A percentile compares a stretch with the other conserved stretches of the same genome.
Conservation (phyloP, 53 echinoderm and acorn worm species). For the Glandiceps talaboti region DNA sequence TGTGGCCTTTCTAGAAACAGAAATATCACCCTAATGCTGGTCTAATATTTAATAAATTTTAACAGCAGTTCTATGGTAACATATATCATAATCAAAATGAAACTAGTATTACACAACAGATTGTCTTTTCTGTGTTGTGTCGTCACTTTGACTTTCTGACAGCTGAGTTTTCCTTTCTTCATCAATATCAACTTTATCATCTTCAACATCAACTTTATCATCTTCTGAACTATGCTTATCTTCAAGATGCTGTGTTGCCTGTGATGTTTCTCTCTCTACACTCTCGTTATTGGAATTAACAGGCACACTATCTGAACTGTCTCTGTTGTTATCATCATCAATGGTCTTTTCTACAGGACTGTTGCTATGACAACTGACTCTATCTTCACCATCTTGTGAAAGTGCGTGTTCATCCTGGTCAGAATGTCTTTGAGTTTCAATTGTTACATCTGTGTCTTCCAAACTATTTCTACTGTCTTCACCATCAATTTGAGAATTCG, state of each 20-base stretch:
- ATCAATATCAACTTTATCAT: neutral
- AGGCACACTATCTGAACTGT: neutral
- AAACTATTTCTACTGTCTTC: neutral
- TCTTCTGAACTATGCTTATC: neutral
- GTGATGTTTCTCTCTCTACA: neutral
- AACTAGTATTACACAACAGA: no score
- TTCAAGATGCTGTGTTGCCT: neutral
- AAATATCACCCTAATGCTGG: no score
- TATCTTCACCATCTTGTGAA: neutral
- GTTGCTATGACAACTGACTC: no score
- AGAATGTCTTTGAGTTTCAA: neutral
- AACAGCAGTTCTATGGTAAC: no score
- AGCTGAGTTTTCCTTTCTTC: neutral
- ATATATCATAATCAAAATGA: no score
- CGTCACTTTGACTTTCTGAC: neutral
- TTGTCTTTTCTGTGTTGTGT: neutral
- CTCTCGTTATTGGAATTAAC: neutral
- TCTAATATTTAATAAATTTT: no score
- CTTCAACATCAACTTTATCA: neutral
- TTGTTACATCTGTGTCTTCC: neutral
- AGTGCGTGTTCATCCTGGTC: neutral
- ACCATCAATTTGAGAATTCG: neutral
- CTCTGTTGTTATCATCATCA: neutral
- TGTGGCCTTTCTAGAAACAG: no score
- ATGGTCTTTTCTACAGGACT: no score